These are phyloP conservation scores for Parthenolecanium corni DNA, from an alignment of 2,888 invertebrate genomes.

Conservation along the genomic window DNA sequence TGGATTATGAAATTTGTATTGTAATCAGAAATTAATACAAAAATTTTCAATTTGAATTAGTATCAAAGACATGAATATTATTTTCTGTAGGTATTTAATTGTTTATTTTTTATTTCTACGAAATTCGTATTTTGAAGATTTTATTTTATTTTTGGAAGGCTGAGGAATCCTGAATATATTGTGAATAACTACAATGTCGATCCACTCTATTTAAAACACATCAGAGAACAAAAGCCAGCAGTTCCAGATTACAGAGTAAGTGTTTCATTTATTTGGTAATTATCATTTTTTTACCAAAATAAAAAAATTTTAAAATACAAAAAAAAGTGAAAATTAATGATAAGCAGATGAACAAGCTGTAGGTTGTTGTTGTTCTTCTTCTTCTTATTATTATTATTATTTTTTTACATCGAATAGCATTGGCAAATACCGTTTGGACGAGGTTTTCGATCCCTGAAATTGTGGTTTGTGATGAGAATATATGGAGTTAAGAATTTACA, in stretches of 20 bases:
- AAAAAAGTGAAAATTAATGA: no score
- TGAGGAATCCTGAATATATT: constrained; percentile 76
- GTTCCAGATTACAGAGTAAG: constrained; percentile 77
- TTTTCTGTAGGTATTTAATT: no score
- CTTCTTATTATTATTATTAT: no score
- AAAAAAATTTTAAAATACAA: no score
- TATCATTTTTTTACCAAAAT: background rate
- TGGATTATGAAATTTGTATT: no score
- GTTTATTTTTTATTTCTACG: no score
- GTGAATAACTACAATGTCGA: constrained; percentile 95
- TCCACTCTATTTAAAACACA: constrained; percentile 89
- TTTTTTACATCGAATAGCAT: constrained; percentile 56
- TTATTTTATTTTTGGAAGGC: constrained; percentile 36
- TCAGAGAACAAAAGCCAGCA: constrained; percentile 76
- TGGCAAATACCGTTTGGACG: constrained; percentile 95
- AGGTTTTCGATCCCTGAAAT: constrained; percentile 79
- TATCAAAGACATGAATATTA: no score
- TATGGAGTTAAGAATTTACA: constrained; percentile 84
- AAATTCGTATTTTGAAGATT: no score
- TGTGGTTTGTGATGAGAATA: constrained; percentile 88
- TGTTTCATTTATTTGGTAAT: background rate
- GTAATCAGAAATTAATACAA: no score
- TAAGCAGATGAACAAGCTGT: no score
- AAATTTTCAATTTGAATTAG: no score
- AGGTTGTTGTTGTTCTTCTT: no score